phyloP scores from a whole-genome alignment of 2,797 vertebrate species.

The Halcyon leucocephala region DNA sequence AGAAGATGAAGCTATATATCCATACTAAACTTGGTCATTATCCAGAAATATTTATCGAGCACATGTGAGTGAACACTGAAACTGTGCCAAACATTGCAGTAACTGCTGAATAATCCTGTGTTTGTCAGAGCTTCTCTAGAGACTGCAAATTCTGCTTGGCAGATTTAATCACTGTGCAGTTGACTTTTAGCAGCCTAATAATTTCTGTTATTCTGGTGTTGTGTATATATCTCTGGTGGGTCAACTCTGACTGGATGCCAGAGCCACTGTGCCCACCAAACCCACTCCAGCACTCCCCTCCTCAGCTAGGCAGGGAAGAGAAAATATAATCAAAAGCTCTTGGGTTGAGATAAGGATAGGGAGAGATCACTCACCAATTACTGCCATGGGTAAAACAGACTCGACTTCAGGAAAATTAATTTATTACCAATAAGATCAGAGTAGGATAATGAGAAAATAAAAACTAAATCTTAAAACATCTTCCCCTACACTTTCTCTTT shows the following conservation, averaged over 20 bases:
- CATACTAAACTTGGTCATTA: not conserved
- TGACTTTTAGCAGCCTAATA: not conserved
- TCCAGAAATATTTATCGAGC: constrained; percentile 20
- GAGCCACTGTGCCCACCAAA: not conserved
- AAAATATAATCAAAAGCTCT: not conserved
- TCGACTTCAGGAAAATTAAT: not conserved
- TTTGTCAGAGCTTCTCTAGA: not conserved
- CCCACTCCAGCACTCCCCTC: not conserved
- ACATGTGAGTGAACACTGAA: not conserved
- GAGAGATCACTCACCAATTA: not conserved
- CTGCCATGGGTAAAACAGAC: not conserved
- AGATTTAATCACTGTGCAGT: not conserved
- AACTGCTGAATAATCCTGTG: not conserved
- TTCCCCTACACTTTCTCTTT: not conserved
- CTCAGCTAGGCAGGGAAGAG: not conserved
- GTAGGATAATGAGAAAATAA: not conserved
- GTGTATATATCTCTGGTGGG: not conserved
- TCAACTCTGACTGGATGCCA: not conserved
- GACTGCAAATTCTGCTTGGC: not conserved
- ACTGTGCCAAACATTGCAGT: not conserved
- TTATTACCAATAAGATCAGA: not conserved
- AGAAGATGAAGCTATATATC: not conserved
- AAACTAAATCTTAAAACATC: not conserved
- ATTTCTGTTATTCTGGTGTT: not conserved
- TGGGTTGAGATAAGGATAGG: accelerated